Conservation (phyloP, 2,113 vertebrate genomes). For the Brachyhypopomus gauderio region DNA sequence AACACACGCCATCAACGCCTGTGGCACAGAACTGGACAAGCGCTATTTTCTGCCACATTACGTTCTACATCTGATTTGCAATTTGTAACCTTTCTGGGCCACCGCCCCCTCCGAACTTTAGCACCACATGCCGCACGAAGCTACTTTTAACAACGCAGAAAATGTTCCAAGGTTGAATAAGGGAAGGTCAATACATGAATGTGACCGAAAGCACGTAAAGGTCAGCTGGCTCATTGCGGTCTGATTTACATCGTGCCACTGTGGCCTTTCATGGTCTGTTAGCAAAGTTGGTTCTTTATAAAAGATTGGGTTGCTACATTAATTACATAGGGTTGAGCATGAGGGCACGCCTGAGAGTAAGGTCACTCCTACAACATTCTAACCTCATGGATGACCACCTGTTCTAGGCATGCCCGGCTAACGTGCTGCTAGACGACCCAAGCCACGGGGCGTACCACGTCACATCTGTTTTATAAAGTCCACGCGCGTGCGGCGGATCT, state of each 20-base stretch:
- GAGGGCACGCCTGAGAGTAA: no score
- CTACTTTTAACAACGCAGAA: no score
- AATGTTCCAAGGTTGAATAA: neutral
- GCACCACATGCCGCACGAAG: neutral
- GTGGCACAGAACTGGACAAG: neutral
- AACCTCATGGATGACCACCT: constrained; percentile 1
- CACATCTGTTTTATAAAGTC: no score
- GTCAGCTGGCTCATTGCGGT: neutral
- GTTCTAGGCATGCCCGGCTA: neutral
- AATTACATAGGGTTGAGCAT: neutral
- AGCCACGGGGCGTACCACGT: neutral
- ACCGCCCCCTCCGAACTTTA: neutral
- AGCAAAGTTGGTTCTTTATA: no score
- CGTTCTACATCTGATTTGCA: no score
- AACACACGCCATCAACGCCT: no score
- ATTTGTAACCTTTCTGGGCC: neutral
- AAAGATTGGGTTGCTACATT: neutral
- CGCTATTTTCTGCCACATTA: neutral
- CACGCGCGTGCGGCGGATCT: no score
- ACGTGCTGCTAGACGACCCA: neutral
- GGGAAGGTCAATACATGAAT: no score
- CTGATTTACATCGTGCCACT: neutral
- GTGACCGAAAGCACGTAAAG: no score
- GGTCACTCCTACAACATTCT: neutral
- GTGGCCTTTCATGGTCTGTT: no score